Conservation (phyloP, 1,140 invertebrate species). For the Drosophila nikananu region DNA sequence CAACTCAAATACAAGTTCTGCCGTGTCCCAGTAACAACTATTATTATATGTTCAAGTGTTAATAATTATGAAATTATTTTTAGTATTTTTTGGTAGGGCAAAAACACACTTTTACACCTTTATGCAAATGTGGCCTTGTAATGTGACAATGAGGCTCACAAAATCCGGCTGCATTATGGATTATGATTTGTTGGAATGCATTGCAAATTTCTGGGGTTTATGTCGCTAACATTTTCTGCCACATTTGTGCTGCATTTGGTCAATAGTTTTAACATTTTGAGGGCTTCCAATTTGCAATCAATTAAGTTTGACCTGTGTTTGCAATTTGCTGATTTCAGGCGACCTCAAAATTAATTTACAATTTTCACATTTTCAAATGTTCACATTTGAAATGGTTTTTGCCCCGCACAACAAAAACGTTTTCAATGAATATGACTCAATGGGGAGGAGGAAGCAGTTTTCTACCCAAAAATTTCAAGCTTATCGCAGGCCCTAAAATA, state of each 20-base stretch:
- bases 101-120: slow-evolving; percentile 7
- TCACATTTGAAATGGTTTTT: not conserved
- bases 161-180: not conserved
- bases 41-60: slow-evolving; percentile 4
- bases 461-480: slow-evolving; percentile 60
- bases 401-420: too few relatives aligned
- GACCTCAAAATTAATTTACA: slow-evolving; percentile 18
- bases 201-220: slow-evolving; percentile 16
- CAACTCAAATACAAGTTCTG: not conserved
- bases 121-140: slow-evolving; percentile 52
- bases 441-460: not conserved
- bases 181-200: slow-evolving; percentile 23
- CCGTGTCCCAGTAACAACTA: too few relatives aligned
- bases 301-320: slow-evolving; percentile 14
- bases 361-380: slow-evolving; percentile 1
- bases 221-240: slow-evolving; percentile 33
- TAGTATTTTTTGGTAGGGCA: slow-evolving; percentile 27
- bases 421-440: slow-evolving; percentile 7
- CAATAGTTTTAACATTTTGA: slow-evolving; percentile 34
- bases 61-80: slow-evolving; percentile 46
- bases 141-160: slow-evolving; percentile 34
- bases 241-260: slow-evolving; percentile 36
- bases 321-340: slow-evolving; percentile 9
- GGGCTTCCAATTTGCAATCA: slow-evolving; percentile 31
- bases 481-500: slow-evolving; percentile 63